Evolutionary conservation across 2,797 vertebrate genomes (phyloP).

Genomic region (Anabacerthia variegaticeps): DNA sequence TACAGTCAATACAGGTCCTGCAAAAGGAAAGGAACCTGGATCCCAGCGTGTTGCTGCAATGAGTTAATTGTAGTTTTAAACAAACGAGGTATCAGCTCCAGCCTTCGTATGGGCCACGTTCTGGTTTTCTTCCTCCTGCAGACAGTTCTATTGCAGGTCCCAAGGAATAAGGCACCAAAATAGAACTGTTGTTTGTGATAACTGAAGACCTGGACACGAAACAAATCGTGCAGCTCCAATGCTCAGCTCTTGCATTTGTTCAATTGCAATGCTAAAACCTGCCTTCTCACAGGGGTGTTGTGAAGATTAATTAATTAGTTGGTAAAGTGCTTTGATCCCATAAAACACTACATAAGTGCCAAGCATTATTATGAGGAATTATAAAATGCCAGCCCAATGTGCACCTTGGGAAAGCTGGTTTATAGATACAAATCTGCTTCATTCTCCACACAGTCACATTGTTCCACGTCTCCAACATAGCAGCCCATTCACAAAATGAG

Average conservation of each 20-base stretch:
- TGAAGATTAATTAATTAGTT: constrained; percentile 47
- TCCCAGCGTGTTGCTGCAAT: fast-evolving
- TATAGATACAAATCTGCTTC: background rate
- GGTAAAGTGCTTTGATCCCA: constrained; percentile 8
- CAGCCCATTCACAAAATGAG: background rate
- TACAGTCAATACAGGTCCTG: background rate
- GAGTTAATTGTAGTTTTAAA: background rate
- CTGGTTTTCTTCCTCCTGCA: background rate
- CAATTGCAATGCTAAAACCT: background rate
- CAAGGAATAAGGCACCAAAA: background rate
- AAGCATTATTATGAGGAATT: constrained; percentile 28
- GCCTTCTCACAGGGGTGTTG: background rate
- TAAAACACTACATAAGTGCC: background rate
- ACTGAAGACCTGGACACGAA: background rate
- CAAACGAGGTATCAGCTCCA: background rate
- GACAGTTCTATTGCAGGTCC: background rate
- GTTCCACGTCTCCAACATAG: background rate
- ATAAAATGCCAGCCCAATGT: background rate
- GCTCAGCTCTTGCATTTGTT: background rate
- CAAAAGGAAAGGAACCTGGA: background rate
- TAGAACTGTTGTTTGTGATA: background rate
- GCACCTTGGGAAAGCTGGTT: background rate
- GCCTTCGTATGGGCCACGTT: background rate
- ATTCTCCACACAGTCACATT: background rate
- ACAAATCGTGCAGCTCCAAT: background rate